phyloP scores from a whole-genome alignment of 2,888 invertebrate genomes.

The Andrena trimmerana region DNA sequence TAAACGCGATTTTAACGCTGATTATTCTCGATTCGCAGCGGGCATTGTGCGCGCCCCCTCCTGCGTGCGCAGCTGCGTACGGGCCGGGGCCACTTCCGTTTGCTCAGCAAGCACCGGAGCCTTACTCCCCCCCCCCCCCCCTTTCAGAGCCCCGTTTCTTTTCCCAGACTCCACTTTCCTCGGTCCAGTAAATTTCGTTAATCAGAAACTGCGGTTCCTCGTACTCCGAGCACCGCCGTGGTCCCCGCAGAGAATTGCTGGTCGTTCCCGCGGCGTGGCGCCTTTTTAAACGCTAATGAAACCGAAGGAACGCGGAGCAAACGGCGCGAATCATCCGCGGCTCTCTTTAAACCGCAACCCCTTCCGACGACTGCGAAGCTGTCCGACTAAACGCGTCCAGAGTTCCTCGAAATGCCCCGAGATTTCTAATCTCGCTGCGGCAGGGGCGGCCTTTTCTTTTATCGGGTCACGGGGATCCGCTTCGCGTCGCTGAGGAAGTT shows the following conservation, averaged over 20 bases:
- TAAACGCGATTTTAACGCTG: conserved; percentile 29
- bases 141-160: conserved; percentile 10
- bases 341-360: background rate
- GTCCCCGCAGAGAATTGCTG: background rate
- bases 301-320: background rate
- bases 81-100: background rate
- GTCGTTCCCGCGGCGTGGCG: background rate
- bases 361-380: background rate
- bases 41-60: background rate
- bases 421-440: conserved; percentile 34
- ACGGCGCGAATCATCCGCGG: background rate
- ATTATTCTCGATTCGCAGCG: conserved; percentile 37
- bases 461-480: conserved; percentile 11
- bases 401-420: conserved; percentile 8
- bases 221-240: background rate
- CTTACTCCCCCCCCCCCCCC: background rate
- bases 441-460: conserved; percentile 11
- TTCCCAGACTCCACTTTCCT: background rate
- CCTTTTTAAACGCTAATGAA: conserved; percentile 11
- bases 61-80: conserved; percentile 20
- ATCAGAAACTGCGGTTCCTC: conserved; percentile 2
- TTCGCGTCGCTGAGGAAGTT: conserved; percentile 23
- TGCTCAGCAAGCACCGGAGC: conserved; percentile 11
- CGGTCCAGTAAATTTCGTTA: conserved; percentile 21
- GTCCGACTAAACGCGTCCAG: background rate